phyloP scores from a whole-genome alignment of 2,113 vertebrate species.

The Protobothrops mucrosquamatus region DNA sequence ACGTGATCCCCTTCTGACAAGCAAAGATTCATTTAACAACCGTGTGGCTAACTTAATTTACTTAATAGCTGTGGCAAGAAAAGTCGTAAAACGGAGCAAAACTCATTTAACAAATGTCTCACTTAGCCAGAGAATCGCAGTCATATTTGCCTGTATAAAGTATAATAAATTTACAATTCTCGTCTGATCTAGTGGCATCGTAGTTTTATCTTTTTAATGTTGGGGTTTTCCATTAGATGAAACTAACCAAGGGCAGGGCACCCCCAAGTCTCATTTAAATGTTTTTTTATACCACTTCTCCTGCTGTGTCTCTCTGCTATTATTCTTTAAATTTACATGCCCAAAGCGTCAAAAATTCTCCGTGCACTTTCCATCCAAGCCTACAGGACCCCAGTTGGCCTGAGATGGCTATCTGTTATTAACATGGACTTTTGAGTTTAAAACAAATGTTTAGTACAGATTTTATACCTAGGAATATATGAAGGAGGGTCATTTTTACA shows the following conservation, averaged over 20 bases:
- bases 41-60: no score
- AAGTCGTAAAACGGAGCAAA: no score
- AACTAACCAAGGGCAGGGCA: neutral
- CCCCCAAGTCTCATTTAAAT: neutral
- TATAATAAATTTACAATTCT: neutral
- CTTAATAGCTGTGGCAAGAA: no score
- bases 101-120: no score
- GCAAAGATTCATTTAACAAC: no score
- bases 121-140: no score
- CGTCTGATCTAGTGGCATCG: neutral
- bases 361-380: neutral
- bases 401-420: neutral
- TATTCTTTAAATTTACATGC: neutral
- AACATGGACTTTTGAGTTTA: neutral
- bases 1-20: no score
- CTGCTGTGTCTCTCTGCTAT: neutral
- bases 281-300: neutral
- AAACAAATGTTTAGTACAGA: neutral
- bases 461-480: neutral
- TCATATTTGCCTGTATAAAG: neutral
- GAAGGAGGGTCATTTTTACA: neutral
- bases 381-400: neutral
- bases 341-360: neutral
- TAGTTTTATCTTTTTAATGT: neutral
- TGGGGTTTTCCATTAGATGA: neutral